Evolutionary conservation across 2,113 vertebrate genomes (phyloP).

Genomic region (Tachysurus vachellii): DNA sequence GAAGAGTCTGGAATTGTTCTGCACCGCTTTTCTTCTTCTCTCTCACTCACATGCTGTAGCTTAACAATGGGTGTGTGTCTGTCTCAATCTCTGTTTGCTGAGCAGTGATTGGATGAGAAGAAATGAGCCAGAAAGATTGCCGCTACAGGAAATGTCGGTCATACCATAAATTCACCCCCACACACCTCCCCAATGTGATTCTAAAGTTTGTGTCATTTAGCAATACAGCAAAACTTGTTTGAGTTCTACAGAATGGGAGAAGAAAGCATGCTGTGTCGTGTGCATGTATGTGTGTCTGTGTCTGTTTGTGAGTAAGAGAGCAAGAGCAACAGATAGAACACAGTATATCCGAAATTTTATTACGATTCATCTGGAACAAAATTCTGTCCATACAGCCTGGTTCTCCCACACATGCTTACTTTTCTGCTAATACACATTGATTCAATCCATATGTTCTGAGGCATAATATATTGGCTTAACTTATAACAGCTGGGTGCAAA

Average conservation of each 20-base stretch:
- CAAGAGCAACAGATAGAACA: neutral
- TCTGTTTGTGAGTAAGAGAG: neutral
- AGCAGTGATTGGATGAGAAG: slow-evolving; percentile 43
- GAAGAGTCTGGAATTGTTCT: neutral
- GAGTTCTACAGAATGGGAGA: too few species aligned
- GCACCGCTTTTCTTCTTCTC: neutral
- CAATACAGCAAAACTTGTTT: neutral
- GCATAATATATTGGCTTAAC: neutral
- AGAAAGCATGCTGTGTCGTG: neutral
- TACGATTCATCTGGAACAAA: neutral
- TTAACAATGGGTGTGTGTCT: slow-evolving; percentile 44
- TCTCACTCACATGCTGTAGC: slow-evolving; percentile 6
- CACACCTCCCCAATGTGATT: neutral
- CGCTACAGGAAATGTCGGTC: neutral
- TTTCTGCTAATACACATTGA: neutral
- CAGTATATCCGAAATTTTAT: neutral
- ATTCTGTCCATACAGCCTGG: neutral
- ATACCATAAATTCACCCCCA: neutral
- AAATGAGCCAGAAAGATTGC: neutral
- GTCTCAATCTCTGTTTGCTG: slow-evolving; percentile 42
- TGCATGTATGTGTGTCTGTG: neutral
- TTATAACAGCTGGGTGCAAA: neutral
- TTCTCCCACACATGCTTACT: neutral
- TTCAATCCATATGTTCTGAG: neutral
- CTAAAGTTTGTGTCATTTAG: neutral